Percentiles rank a stretch among this genome's conserved stretches.
Conservation (phyloP, 2,113 vertebrate genomes). For the Crotalus tigris region DNA sequence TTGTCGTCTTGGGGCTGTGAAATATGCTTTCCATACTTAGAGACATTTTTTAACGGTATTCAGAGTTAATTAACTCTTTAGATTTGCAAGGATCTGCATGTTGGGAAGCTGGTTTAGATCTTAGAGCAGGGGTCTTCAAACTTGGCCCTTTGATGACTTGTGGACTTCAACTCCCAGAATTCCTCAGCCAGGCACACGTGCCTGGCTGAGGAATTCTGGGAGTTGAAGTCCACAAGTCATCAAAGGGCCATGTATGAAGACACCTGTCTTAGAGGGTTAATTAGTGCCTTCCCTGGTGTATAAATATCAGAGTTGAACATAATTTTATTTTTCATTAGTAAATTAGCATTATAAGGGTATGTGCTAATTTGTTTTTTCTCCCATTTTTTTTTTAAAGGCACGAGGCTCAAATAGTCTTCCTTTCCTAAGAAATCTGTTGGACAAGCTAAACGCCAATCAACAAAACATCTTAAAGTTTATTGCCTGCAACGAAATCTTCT, state of each 20-base stretch:
- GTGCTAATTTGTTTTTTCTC: background rate
- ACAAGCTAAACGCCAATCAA: slow-evolving; percentile 91
- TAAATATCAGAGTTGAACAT: background rate
- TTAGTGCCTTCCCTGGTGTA: background rate
- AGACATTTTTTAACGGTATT: background rate
- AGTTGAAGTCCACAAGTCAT: too few species aligned
- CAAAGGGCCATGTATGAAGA: too few species aligned
- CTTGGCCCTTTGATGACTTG: too few species aligned
- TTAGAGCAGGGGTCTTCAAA: too few species aligned
- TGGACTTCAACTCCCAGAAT: too few species aligned
- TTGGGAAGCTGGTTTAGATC: background rate
- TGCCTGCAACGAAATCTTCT: slow-evolving; percentile 97
- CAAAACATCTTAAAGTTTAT: slow-evolving; percentile 98
- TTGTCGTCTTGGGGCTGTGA: too few species aligned
- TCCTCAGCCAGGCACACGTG: too few species aligned
- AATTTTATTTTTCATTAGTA: background rate
- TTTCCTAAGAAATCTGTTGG: slow-evolving; percentile 86
- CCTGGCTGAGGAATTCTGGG: too few species aligned
- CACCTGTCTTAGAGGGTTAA: background rate
- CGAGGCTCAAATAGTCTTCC: slow-evolving; percentile 85
- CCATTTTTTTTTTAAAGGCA: slow-evolving; percentile 70
- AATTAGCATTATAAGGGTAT: background rate
- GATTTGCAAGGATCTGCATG: background rate
- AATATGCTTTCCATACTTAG: background rate
- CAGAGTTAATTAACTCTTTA: slow-evolving; percentile 3